phyloP scores from a whole-genome alignment of 2,113 vertebrate species.

The Siphamia tubifer region DNA sequence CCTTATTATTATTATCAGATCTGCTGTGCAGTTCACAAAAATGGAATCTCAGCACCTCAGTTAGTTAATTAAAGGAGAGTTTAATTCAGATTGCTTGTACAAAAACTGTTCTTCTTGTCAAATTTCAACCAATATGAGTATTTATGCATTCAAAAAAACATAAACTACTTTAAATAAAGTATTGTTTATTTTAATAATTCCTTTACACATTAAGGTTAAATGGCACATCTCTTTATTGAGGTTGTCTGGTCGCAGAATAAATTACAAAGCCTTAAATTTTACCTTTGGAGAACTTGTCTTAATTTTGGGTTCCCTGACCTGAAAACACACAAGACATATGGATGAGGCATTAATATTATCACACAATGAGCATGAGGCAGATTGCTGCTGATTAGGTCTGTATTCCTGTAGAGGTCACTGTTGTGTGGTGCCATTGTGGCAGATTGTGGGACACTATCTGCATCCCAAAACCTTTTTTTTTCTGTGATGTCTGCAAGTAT shows the following conservation, averaged over 20 bases:
- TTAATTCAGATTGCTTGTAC: background rate
- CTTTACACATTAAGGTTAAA: background rate
- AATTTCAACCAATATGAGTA: background rate
- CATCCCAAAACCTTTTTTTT: conserved; percentile 12
- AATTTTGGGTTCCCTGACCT: background rate
- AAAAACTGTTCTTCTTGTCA: background rate
- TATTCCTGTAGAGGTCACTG: conserved; percentile 83
- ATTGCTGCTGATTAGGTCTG: conserved; percentile 21
- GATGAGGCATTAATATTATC: background rate
- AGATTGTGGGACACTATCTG: conserved; percentile 1
- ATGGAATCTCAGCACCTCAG: background rate
- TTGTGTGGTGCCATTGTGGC: conserved; percentile 67
- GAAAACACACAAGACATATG: background rate
- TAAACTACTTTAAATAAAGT: background rate
- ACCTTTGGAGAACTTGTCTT: background rate
- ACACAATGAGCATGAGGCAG: background rate
- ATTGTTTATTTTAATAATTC: background rate
- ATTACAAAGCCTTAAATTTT: background rate
- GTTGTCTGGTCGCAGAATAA: background rate
- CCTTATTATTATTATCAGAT: too few relatives aligned
- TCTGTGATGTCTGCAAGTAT: conserved; percentile 21
- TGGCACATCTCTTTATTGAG: background rate
- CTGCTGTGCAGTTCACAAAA: background rate
- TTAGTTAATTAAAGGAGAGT: background rate
- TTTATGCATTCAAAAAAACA: background rate